A percentile compares a stretch with the other conserved stretches of the same genome.
Conservation (phyloP, 2,888 invertebrate species). For the Schizotus pectinicornis region DNA sequence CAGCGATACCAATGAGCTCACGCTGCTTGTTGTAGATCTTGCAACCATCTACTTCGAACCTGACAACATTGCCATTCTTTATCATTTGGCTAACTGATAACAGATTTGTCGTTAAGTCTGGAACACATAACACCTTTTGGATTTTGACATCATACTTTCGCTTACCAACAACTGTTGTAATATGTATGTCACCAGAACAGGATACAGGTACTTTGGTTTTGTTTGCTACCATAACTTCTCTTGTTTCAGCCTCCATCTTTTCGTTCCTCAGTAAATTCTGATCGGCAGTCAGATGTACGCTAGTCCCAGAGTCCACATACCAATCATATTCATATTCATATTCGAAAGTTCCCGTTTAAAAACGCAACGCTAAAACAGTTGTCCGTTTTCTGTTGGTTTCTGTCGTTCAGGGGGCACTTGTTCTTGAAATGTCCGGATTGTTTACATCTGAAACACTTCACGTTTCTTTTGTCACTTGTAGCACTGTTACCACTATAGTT, state of each 20-base stretch:
- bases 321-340: constrained; percentile 36
- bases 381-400: constrained; percentile 1
- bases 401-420: constrained; percentile 25
- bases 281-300: constrained; percentile 36
- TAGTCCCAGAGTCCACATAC: constrained; percentile 43
- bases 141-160: constrained; percentile 13
- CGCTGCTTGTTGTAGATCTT: constrained; percentile 33
- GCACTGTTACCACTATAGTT: constrained; percentile 12
- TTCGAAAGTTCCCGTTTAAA: constrained; percentile 26
- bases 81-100: constrained; percentile 37
- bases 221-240: constrained; percentile 33
- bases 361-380: constrained; percentile 34
- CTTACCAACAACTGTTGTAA: constrained; percentile 23
- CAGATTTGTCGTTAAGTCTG: constrained; percentile 33
- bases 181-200: constrained; percentile 33
- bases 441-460: constrained; percentile 35
- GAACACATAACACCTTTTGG: constrained; percentile 27
- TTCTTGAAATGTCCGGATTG: constrained; percentile 35
- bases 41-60: constrained; percentile 33
- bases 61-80: constrained; percentile 35
- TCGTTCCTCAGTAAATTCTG: constrained; percentile 26
- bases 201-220: constrained; percentile 29
- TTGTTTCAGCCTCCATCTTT: constrained; percentile 11
- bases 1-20: constrained; percentile 28
- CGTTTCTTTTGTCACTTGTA: constrained; percentile 15